Conservation (phyloP, 1,140 invertebrate genomes). For the Cheumatopsyche charites region DNA sequence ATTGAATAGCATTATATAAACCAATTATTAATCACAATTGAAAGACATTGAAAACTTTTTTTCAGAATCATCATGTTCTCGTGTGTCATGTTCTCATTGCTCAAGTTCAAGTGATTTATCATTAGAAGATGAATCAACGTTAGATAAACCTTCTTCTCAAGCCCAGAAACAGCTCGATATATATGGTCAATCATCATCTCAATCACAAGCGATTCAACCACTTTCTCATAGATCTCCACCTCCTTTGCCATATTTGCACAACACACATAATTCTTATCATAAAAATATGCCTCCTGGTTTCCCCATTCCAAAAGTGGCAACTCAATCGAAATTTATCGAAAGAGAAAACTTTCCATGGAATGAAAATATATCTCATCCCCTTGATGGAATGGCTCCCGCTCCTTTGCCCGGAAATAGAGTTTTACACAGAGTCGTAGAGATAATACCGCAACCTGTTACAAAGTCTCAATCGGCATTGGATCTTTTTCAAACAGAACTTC, state of each 20-base stretch:
- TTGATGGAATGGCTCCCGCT: conserved; percentile 24
- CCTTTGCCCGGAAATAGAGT: conserved; percentile 16
- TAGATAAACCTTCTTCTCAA: conserved; percentile 16
- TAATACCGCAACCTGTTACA: conserved; percentile 33
- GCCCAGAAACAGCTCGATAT: conserved; percentile 32
- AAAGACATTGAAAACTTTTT: conserved; percentile 21
- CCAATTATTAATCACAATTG: too few relatives aligned
- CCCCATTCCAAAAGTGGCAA: not conserved
- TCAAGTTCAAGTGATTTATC: conserved; percentile 43
- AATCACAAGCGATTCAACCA: conserved; percentile 4
- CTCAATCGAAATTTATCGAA: conserved; percentile 25
- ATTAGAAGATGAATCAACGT: conserved; percentile 17
- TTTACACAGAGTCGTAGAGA: conserved; percentile 36
- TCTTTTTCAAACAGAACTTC: conserved; percentile 41
- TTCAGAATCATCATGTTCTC: conserved; percentile 49
- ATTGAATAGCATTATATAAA: not conserved
- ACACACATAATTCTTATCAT: conserved; percentile 14
- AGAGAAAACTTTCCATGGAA: conserved; percentile 38
- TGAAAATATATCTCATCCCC: conserved; percentile 27
- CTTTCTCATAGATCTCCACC: conserved; percentile 35
- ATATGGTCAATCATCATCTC: conserved; percentile 33
- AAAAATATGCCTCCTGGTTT: conserved; percentile 28
- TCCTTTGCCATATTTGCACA: conserved; percentile 38
- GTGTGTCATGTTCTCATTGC: conserved; percentile 49
- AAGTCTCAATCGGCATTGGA: conserved; percentile 32